Conservation (phyloP, 2,113 vertebrate species). For the Todiramphus saurophagus region DNA sequence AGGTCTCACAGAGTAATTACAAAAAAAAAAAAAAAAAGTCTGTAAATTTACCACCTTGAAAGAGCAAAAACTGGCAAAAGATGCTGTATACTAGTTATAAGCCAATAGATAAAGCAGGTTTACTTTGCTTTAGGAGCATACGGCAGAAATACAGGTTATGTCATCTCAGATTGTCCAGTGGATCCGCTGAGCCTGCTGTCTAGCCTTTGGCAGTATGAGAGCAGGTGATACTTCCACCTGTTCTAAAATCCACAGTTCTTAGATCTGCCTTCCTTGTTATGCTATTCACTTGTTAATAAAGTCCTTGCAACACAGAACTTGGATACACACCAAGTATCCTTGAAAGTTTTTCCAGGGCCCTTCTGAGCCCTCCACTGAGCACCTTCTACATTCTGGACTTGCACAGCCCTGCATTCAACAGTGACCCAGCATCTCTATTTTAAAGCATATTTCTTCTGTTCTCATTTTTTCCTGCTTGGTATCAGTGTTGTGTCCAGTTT, state of each 20-base stretch:
- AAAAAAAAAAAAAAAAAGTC: neutral
- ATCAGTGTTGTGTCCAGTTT: neutral
- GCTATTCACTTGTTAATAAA: neutral
- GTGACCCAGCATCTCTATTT: neutral
- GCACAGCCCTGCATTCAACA: neutral
- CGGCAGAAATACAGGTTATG: neutral
- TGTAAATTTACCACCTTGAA: neutral
- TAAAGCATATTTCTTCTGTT: neutral
- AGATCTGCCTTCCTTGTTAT: neutral
- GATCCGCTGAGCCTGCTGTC: neutral
- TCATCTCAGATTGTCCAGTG: neutral
- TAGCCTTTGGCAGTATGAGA: neutral
- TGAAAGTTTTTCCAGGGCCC: neutral
- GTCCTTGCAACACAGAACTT: neutral
- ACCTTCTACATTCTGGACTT: neutral
- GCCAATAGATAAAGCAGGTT: neutral
- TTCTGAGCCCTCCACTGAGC: neutral
- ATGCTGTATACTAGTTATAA: neutral
- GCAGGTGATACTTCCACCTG: conserved; percentile 5
- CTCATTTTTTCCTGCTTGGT: neutral
- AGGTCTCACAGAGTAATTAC: neutral
- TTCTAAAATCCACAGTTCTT: neutral
- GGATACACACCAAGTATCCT: neutral
- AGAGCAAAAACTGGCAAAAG: neutral
- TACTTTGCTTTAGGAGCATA: neutral